Evolutionary conservation across 2,113 vertebrate species (phyloP).

Genomic region (Phalacrocorax aristotelis): DNA sequence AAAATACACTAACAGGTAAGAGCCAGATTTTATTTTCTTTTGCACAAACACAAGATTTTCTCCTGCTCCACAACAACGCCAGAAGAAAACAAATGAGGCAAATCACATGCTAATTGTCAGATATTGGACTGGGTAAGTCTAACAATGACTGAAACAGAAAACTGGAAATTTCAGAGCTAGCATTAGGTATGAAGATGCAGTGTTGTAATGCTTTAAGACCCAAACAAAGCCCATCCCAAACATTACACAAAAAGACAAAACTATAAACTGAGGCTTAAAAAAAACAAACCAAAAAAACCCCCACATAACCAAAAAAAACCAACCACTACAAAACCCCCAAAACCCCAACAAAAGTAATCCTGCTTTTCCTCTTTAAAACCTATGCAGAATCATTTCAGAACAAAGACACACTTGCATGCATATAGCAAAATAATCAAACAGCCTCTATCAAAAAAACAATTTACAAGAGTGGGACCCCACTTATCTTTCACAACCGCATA

Average conservation of each 20-base stretch:
- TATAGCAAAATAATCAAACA: neutral
- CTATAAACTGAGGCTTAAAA: neutral
- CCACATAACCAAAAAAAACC: too few relatives aligned
- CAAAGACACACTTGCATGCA: neutral
- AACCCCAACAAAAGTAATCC: neutral
- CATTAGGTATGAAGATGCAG: neutral
- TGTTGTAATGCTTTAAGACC: neutral
- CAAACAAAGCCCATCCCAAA: neutral
- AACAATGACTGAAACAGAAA: neutral
- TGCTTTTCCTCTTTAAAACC: neutral
- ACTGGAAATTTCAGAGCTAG: neutral
- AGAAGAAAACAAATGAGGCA: neutral
- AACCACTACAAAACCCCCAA: neutral
- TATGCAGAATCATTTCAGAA: neutral
- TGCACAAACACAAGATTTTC: neutral
- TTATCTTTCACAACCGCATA: neutral
- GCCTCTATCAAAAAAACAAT: neutral
- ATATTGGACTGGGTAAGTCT: neutral
- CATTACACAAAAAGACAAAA: neutral
- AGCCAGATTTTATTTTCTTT: neutral
- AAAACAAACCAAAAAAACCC: neutral
- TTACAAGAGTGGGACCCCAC: neutral
- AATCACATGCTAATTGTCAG: neutral
- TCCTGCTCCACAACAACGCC: neutral
- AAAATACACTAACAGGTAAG: neutral